These are phyloP conservation scores for Papilio protenor DNA, from an alignment of 2,888 invertebrate species.

Conservation along the genomic window DNA sequence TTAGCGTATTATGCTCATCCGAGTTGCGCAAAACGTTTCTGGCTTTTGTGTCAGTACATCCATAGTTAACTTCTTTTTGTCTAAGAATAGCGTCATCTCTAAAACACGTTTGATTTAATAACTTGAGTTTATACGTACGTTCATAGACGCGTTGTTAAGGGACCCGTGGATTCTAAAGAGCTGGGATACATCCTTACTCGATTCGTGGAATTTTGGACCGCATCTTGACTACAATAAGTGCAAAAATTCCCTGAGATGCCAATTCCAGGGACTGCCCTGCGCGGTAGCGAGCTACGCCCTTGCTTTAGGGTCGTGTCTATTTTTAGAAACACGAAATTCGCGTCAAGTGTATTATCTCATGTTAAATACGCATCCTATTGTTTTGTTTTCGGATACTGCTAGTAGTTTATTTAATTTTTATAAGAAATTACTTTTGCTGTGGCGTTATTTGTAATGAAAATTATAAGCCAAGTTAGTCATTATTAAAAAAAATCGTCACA, in stretches of 20 bases:
- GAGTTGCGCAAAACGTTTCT: slow-evolving; percentile 29
- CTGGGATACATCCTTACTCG: neutral
- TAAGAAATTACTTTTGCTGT: neutral
- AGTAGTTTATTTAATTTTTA: neutral
- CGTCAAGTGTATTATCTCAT: slow-evolving; percentile 9
- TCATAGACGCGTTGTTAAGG: neutral
- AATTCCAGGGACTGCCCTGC: slow-evolving; percentile 17
- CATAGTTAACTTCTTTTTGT: neutral
- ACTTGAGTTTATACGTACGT: neutral
- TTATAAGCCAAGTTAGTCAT: neutral
- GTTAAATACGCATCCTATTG: neutral
- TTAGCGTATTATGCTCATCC: slow-evolving; percentile 35
- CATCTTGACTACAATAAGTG: slow-evolving; percentile 1
- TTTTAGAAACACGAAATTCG: slow-evolving; percentile 38
- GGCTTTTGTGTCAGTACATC: slow-evolving; percentile 8
- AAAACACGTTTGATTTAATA: neutral
- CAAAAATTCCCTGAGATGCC: slow-evolving; percentile 26
- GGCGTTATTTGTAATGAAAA: neutral
- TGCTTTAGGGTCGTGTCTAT: slow-evolving; percentile 30
- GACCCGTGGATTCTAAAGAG: slow-evolving; percentile 11
- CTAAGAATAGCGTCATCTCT: neutral
- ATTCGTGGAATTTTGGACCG: slow-evolving; percentile 19
- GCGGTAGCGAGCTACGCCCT: slow-evolving; percentile 29
- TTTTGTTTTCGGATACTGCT: neutral
- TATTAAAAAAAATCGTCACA: neutral